Evolutionary conservation across 2,797 vertebrate genomes (phyloP), one percentile per base, ranked within the genome.

Genomic region (Heteromormyrus szaboi): DNA sequence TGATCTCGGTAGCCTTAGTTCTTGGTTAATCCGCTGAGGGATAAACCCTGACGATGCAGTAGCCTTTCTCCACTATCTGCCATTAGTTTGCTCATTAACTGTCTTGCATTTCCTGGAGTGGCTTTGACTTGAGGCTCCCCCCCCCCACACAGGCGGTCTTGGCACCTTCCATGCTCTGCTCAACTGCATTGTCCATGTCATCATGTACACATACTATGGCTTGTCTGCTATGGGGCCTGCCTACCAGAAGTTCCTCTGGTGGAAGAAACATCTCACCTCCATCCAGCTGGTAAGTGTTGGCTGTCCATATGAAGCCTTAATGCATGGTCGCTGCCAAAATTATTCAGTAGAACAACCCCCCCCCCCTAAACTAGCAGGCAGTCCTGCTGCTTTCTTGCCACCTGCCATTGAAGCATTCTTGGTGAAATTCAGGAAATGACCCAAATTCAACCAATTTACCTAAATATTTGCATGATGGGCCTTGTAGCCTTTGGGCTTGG

Each of bases 191-290:
- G 98, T 99, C 29, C 98, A 99, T 85, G 96, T 99, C 2, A 91
- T 99, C 90, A 99, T 99, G 99, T 99, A 99, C 89, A 93, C 96
- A 0, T 99, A 99, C 89, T 99, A 99, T 0, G 98, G 98, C 33
- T 92, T 99, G 33, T 97, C 97, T 89, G 97, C 98, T 2, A 2
- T 99, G 96, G 98, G 99, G 62, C 98, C 98, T 83, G 93, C 92
- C 22, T 99, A 97, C 93, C 95, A 98, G 92, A 98, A 97, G 92
- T 99, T 96, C 89, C 92, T 99, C 86, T 99, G 98, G 99, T 99
- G 99, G 99, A 99, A 99, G 94, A 99, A 99, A 89, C 94, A 99
- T 92, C 95, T 99, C 93, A 99, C 99, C 1, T 94, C 96, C 86
- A 96, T 99, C 90, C 99, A 99, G 92, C 96, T 99, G 92, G 99